Evolutionary conservation across 1,140 invertebrate species (phyloP).

Genomic region (Oppia nitens): DNA sequence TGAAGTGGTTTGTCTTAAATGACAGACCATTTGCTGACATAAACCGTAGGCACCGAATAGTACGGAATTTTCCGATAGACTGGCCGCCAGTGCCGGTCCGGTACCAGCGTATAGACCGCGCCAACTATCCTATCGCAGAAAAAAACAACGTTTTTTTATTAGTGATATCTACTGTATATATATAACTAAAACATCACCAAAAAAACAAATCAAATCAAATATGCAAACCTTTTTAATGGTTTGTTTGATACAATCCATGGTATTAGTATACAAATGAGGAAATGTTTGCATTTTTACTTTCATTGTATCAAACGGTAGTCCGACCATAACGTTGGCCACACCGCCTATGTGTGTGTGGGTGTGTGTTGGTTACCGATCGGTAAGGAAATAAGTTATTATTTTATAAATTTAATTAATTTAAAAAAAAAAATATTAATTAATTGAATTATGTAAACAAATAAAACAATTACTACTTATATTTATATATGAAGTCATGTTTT

Average conservation of each 20-base stretch:
- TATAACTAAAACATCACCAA: no score
- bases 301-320: slow-evolving; percentile 74
- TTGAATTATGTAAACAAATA: no score
- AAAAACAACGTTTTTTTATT: background rate
- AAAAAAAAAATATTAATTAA: no score
- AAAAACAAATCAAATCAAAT: background rate
- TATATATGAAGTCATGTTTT: no score
- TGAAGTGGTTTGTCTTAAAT: slow-evolving; percentile 8
- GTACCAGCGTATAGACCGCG: slow-evolving; percentile 88
- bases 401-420: no score
- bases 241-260: slow-evolving; percentile 53
- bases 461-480: no score
- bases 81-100: slow-evolving; percentile 74
- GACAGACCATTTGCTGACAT: slow-evolving; percentile 66
- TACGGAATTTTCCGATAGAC: slow-evolving; percentile 94
- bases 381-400: no score
- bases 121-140: background rate
- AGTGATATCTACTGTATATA: background rate
- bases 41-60: slow-evolving; percentile 91
- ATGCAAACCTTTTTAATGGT: slow-evolving; percentile 39
- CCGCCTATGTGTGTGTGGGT: no score
- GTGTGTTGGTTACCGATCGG: no score
- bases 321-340: slow-evolving; percentile 62
- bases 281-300: slow-evolving; percentile 41
- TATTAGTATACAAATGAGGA: slow-evolving; percentile 49